Base-by-base conservation (phyloP, 2,888 invertebrate genomes). In the Griposia aprilina region DNA sequence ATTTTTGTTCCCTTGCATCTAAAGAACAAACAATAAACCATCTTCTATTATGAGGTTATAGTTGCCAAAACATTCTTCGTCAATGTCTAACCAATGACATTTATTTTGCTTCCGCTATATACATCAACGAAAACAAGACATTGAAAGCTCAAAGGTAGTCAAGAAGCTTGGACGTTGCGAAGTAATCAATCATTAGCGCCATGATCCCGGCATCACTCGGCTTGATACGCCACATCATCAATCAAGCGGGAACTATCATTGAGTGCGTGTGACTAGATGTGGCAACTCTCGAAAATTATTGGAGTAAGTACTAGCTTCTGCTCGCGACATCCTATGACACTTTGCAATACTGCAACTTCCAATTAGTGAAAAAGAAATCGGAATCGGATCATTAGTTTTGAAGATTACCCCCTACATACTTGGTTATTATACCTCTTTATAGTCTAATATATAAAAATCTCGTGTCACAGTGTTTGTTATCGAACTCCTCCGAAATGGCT, bases 181-280 rank as follows among this genome's bases (percentile, higher is more conserved):
- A 70, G 91, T 90, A 93, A 96, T 96, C 95, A 94, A 96, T 96
- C 96, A 94, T 93, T 81, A 85, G 87, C 88, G 88, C 92, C 94
- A 95, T 95, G 95, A 96, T 95, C 94, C 93, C 93, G 88, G 89
- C 93, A 93, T 93, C 95, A 93, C 94, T 93, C 91, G 90, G 89
- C 91, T 91, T 93, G 94, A 94, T 94, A 93, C 92, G 90, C 90
- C 91, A 89, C 92, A 90, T 94, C 95, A 96, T 96, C 95, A 94
- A 96, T 96, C 96, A 96, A 92, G 91, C 85, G 83, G 91, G 80
- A 93, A 90, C 91, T 91, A 90, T 86, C 87, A 30, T 15, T 55
- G 90, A 91, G 74, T 55, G 26, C 13, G n/a, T 7, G 1, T 20
- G 0, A 1, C 89, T 89, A 62, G 88, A 88, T 83, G 77, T 23